Conservation (phyloP, 2,113 vertebrate species). For the Salvelinus fontinalis region DNA sequence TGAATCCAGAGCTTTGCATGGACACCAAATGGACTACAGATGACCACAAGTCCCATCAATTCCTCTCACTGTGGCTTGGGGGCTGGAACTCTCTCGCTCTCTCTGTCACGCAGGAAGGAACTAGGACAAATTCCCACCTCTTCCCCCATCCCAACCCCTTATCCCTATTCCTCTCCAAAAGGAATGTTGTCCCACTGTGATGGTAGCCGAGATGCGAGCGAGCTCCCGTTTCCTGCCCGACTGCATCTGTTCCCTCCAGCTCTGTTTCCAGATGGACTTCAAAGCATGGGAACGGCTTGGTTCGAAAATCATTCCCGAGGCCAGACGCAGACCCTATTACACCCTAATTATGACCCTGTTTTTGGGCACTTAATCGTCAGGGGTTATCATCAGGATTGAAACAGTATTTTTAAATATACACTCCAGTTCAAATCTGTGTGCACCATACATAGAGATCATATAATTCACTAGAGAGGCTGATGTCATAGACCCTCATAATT, state of each 20-base stretch:
- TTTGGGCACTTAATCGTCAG: conserved; percentile 20
- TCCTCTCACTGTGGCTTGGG: conserved; percentile 32
- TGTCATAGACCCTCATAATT: too few relatives aligned
- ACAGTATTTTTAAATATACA: conserved; percentile 10
- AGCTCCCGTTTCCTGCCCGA: conserved; percentile 67
- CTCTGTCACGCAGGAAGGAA: conserved; percentile 60
- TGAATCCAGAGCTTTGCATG: conserved; percentile 45
- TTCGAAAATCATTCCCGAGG: conserved; percentile 23
- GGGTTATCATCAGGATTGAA: conserved; percentile 29
- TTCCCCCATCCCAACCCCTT: conserved; percentile 25
- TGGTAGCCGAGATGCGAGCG: conserved; percentile 57
- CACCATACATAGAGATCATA: conserved; percentile 1
- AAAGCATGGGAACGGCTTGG: conserved; percentile 62
- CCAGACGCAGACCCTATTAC: conserved; percentile 28
- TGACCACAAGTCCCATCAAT: conserved; percentile 42
- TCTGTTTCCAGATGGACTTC: conserved; percentile 62
- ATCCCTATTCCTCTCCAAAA: conserved; percentile 48
- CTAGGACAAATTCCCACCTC: conserved; percentile 53
- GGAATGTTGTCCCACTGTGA: conserved; percentile 73
- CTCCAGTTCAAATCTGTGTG: conserved; percentile 12
- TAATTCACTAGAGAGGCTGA: not conserved
- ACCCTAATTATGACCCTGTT: conserved; percentile 36
- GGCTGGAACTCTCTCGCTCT: conserved; percentile 4
- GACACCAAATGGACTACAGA: conserved; percentile 31
- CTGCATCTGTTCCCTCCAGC: conserved; percentile 61